Conservation (phyloP, 2,888 invertebrate genomes). For the Tetramorium bicarinatum region DNA sequence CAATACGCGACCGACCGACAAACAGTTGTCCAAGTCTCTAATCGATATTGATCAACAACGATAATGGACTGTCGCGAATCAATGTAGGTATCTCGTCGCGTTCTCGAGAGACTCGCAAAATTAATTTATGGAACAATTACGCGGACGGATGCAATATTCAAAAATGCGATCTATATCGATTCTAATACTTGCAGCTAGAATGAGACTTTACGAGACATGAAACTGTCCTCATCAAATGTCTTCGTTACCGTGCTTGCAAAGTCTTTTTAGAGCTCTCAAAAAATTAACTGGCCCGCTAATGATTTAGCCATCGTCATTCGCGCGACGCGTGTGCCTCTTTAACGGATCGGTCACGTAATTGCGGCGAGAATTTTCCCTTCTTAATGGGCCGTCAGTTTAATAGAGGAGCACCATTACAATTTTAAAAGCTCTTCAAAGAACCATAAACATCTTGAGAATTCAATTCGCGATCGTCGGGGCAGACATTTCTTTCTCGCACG, state of each 20-base stretch:
- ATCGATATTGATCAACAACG: constrained; percentile 43
- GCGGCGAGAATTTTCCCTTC: constrained; percentile 33
- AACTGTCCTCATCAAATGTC: neutral
- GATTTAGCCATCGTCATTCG: constrained; percentile 12
- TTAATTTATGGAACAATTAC: constrained; percentile 13
- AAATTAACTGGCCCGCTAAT: constrained; percentile 4
- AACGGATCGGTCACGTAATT: constrained; percentile 26
- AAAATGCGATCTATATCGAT: neutral
- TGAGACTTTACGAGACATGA: neutral
- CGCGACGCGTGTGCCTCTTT: constrained; percentile 7
- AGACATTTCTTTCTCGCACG: neutral
- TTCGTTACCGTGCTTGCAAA: neutral
- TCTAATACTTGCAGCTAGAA: neutral
- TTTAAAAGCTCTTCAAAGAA: constrained; percentile 51
- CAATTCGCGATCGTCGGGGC: constrained; percentile 8
- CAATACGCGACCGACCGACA: constrained; percentile 42
- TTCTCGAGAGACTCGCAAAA: neutral
- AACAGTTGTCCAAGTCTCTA: constrained; percentile 8
- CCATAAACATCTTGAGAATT: constrained; percentile 41
- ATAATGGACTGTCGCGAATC: constrained; percentile 1
- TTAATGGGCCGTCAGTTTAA: constrained; percentile 63
- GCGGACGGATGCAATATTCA: neutral
- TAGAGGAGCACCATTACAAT: constrained; percentile 55
- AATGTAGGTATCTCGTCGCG: neutral
- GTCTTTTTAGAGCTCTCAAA: constrained; percentile 21